These are phyloP conservation scores for Meliscaeva auricollis DNA, from an alignment of 2,888 invertebrate species.

Conservation along the genomic window DNA sequence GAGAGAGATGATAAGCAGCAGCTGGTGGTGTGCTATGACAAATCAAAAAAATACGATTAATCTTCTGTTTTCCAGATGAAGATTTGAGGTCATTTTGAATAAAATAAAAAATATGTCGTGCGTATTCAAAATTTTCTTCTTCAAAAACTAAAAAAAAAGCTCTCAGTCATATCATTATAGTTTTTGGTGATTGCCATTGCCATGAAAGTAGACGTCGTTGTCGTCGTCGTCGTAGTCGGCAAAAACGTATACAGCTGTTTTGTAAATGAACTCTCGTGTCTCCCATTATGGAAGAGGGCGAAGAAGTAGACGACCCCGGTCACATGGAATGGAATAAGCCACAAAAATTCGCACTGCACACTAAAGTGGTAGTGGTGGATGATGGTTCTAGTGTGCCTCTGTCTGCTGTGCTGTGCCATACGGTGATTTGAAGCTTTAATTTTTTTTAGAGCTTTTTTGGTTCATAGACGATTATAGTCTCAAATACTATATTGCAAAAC, in stretches of 20 bases:
- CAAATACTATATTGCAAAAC: slow-evolving; percentile 4
- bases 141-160: slow-evolving; percentile 23
- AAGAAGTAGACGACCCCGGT: slow-evolving; percentile 74
- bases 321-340: slow-evolving; percentile 68
- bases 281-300: slow-evolving; percentile 40
- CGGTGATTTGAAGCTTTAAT: slow-evolving; percentile 22
- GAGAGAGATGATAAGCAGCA: slow-evolving; percentile 15
- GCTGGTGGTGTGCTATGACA: slow-evolving; percentile 28
- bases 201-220: slow-evolving; percentile 17
- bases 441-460: slow-evolving; percentile 30
- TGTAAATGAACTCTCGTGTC: slow-evolving; percentile 67
- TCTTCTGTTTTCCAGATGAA: slow-evolving; percentile 47
- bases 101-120: slow-evolving; percentile 32
- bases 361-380: slow-evolving; percentile 1
- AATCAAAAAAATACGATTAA: no score
- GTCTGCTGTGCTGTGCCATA: slow-evolving; percentile 2
- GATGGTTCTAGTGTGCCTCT: neutral
- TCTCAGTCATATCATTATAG: slow-evolving; percentile 51
- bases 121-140: slow-evolving; percentile 29
- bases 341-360: slow-evolving; percentile 47
- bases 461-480: neutral
- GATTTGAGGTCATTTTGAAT: slow-evolving; percentile 52
- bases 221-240: slow-evolving; percentile 2
- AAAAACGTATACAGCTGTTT: slow-evolving; percentile 63
- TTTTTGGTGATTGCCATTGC: neutral